Base-by-base conservation (phyloP, 2,797 vertebrate species). In the Esox masquinongy region DNA sequence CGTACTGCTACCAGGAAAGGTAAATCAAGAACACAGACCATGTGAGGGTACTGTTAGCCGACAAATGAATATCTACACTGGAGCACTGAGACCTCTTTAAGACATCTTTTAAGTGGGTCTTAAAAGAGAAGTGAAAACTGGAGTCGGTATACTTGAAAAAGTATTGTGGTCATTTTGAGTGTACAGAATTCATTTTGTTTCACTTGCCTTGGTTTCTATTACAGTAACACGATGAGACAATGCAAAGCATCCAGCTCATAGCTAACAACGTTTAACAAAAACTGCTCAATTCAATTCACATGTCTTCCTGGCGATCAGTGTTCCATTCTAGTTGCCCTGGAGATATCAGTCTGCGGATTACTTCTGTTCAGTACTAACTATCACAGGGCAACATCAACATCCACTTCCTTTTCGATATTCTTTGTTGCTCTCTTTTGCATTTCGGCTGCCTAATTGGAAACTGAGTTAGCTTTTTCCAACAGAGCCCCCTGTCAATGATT, bases 401-500 rank as follows among this genome's bases (percentile, higher is more conserved):
- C 26, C 7, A 49, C 14, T 77, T 82, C 49, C 19, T 17, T 66
- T 12, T 43, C 17, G 70, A 43, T 17, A 34, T 68, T 63, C 50
- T 64, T 59, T 68, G 51, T 74, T 77, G 36, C 74, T 77, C 66
- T 75, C 68, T 39, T 12, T 53, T 72, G n/a, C 47, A 78, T 77
- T 7, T 53, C 51, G 53, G 72, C 24, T 16, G 29, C 56, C 63
- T 79, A 71, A 49, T 73, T 26, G 72, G 50, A 73, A 68, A 39
- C 8, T 19, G 15, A 29, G 19, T 49, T 24, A 24, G 14, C 47
- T 74, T 77, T 22, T 29, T 74, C 67, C 82, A n/a, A 8, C 49
- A n/a, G 22, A 71, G 43, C 72, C 77, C 74, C 73, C 74, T 71
- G 77, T 74, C 76, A 70, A 66, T 47, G 59, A 78, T 80, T 84